Conservation (phyloP, 1,140 invertebrate genomes). For the Platyscapa corneri region DNA sequence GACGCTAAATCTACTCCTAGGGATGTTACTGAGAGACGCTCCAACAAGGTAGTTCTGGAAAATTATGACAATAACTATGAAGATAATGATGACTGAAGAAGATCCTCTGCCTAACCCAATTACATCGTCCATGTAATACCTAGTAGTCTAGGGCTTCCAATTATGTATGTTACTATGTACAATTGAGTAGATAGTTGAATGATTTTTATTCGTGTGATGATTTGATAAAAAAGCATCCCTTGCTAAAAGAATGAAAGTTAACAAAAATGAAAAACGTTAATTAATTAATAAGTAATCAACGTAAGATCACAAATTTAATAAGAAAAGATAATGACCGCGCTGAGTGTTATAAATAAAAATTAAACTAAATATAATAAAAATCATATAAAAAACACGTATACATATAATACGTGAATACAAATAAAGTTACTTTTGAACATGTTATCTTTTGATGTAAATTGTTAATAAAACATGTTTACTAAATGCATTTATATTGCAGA, state of each 20-base stretch:
- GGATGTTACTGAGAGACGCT: constrained; percentile 51
- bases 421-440: constrained; percentile 68
- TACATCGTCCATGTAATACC: constrained; percentile 74
- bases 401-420: constrained; percentile 40
- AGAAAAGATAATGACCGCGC: neutral
- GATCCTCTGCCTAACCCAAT: constrained; percentile 61
- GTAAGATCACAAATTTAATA: neutral
- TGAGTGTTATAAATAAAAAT: constrained; percentile 18
- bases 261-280: neutral
- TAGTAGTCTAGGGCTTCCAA: constrained; percentile 75
- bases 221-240: neutral
- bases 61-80: neutral
- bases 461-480: constrained; percentile 65
- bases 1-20: constrained; percentile 47
- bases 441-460: constrained; percentile 73
- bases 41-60: constrained; percentile 57
- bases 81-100: constrained; percentile 33
- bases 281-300: neutral
- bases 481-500: constrained; percentile 56
- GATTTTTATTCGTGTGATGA: constrained; percentile 63
- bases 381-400: neutral
- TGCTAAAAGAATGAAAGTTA: neutral
- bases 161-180: constrained; percentile 74
- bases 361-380: neutral
- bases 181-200: constrained; percentile 71